These are phyloP conservation scores for Prunella fulvescens DNA, from an alignment of 2,113 vertebrate genomes.

Conservation along the genomic window DNA sequence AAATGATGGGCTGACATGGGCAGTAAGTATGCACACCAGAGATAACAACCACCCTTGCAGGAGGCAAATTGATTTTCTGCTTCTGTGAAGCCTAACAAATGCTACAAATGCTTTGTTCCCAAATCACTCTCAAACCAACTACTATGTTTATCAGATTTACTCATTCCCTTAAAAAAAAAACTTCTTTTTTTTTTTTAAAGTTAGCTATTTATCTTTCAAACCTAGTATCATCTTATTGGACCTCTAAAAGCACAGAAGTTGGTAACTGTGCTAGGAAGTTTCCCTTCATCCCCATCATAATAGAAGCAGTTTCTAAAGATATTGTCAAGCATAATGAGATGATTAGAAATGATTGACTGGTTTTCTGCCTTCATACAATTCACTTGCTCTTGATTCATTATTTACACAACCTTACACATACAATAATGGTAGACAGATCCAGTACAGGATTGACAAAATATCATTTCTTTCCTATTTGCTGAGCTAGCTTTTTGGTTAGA, in stretches of 20 bases:
- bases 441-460: not conserved
- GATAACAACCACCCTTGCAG: not conserved
- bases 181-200: not conserved
- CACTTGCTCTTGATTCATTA: constrained; percentile 18
- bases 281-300: not conserved
- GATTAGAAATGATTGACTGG: constrained; percentile 4
- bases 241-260: not conserved
- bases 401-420: not conserved
- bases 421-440: not conserved
- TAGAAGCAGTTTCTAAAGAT: not conserved
- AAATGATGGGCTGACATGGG: not conserved
- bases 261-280: not conserved
- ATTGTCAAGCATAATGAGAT: not conserved
- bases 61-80: constrained; percentile 40
- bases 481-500: not conserved
- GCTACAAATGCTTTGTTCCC: not conserved
- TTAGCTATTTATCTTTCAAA: not conserved
- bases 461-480: not conserved
- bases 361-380: not conserved
- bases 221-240: not conserved
- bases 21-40: not conserved
- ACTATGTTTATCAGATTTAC: not conserved
- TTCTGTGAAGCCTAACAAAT: constrained; percentile 23
- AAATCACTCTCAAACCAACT: not conserved
- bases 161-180: not conserved